Conservation (phyloP, 2,797 vertebrate species). For the Chanos chanos region DNA sequence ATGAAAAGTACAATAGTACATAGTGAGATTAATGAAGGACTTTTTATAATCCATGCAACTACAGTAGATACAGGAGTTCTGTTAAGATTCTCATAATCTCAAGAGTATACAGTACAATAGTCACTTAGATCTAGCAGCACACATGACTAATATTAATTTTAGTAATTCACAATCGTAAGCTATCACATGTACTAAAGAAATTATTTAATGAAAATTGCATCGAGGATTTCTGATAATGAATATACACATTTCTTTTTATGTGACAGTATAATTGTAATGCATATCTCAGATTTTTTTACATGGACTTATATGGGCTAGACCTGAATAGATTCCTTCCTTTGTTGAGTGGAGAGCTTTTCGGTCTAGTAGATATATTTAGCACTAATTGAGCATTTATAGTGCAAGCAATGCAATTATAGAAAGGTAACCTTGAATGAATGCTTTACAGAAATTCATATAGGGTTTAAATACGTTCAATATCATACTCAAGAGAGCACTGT, state of each 20-base stretch:
- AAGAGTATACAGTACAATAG: slow-evolving; percentile 58
- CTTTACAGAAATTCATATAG: slow-evolving; percentile 66
- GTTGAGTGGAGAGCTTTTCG: slow-evolving; percentile 34
- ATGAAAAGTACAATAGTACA: slow-evolving; percentile 65
- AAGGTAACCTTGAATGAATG: slow-evolving; percentile 67
- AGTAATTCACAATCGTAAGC: slow-evolving; percentile 68
- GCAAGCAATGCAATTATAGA: slow-evolving; percentile 60
- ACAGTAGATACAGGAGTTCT: slow-evolving; percentile 66
- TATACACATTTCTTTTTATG: slow-evolving; percentile 18
- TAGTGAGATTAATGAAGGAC: slow-evolving; percentile 67
- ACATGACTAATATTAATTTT: slow-evolving; percentile 67
- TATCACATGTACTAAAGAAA: slow-evolving; percentile 67
- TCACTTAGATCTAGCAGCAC: slow-evolving; percentile 65
- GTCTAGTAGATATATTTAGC: slow-evolving; percentile 31
- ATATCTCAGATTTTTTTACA: slow-evolving; percentile 31
- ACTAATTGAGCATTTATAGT: slow-evolving; percentile 56
- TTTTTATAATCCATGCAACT: slow-evolving; percentile 68
- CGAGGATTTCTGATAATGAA: slow-evolving; percentile 15
- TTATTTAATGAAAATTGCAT: slow-evolving; percentile 58
- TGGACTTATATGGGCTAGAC: slow-evolving; percentile 26
- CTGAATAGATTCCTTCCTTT: slow-evolving; percentile 36
- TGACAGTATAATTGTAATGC: slow-evolving; percentile 28
- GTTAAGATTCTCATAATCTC: slow-evolving; percentile 72
- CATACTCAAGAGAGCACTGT: slow-evolving; percentile 68
- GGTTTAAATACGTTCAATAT: slow-evolving; percentile 64